Evolutionary conservation across 2,113 vertebrate species (phyloP).

Genomic region (Chloropsis cyanopogon): DNA sequence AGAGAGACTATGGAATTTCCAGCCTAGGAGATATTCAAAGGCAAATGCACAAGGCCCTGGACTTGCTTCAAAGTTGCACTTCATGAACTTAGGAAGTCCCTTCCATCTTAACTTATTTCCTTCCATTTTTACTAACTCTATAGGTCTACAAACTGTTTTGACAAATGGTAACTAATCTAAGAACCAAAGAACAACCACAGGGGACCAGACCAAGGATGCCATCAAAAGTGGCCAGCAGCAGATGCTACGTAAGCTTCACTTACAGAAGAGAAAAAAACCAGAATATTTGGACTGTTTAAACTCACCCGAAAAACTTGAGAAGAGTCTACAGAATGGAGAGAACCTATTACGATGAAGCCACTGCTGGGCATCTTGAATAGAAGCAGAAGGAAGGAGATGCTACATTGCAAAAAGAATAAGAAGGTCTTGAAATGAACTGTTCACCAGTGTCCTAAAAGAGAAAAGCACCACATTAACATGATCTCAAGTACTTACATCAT

Average conservation of each 20-base stretch:
- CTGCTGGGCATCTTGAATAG: slow-evolving; percentile 88
- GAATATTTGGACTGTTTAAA: neutral
- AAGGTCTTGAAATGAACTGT: slow-evolving; percentile 74
- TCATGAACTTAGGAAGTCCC: neutral
- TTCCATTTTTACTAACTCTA: neutral
- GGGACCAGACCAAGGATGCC: neutral
- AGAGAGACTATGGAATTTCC: neutral
- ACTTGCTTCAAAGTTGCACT: neutral
- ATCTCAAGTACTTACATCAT: slow-evolving; percentile 84
- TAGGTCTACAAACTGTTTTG: neutral
- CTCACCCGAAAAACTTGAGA: slow-evolving; percentile 91
- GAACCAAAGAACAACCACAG: neutral
- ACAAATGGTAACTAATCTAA: neutral
- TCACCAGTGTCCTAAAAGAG: slow-evolving; percentile 71
- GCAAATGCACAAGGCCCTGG: neutral
- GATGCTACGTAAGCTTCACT: neutral
- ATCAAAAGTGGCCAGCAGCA: neutral
- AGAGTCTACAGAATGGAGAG: slow-evolving; percentile 89
- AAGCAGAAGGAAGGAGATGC: slow-evolving; percentile 87
- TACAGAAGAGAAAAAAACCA: neutral
- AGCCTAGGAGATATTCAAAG: neutral
- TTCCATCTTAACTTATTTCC: neutral
- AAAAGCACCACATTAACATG: slow-evolving; percentile 66
- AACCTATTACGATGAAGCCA: slow-evolving; percentile 92
- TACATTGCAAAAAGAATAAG: slow-evolving; percentile 84